Percentiles rank a stretch among this genome's conserved stretches.
These are phyloP conservation scores for Formica selysi DNA, from an alignment of 1,140 invertebrate species.

Conservation along the genomic window DNA sequence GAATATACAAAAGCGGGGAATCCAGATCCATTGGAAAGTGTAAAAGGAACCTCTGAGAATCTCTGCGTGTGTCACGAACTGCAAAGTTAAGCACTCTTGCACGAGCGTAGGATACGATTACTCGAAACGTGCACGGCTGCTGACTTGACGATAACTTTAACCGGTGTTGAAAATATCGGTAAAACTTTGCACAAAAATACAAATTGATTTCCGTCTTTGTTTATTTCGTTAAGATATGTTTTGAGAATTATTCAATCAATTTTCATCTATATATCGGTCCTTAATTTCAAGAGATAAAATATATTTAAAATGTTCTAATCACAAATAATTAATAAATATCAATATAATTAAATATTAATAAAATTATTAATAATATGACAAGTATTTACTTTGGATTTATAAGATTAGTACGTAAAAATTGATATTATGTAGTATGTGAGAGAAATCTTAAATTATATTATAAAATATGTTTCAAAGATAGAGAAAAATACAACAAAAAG, in stretches of 20 bases:
- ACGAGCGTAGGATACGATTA: conserved; percentile 30
- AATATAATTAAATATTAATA: background rate
- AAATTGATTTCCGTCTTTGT: background rate
- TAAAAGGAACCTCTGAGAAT: conserved; percentile 16
- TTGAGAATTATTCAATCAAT: background rate
- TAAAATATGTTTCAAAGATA: background rate
- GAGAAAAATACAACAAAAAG: background rate
- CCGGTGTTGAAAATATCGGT: conserved; percentile 9
- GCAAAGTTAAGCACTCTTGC: background rate
- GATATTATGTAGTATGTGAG: background rate
- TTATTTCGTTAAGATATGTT: background rate
- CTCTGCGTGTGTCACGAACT: background rate
- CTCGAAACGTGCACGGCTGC: background rate
- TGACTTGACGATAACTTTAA: conserved; percentile 23
- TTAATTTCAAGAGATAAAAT: background rate
- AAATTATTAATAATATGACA: background rate
- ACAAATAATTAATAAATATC: background rate
- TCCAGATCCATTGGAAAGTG: background rate
- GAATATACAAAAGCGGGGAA: background rate
- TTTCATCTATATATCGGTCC: background rate
- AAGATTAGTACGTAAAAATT: background rate
- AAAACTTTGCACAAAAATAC: background rate
- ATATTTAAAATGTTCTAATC: background rate
- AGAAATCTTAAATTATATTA: background rate
- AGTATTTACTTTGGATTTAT: background rate